Evolutionary conservation across 2,797 vertebrate genomes (phyloP), one percentile per base, ranked within the genome.

Genomic region (Telmatherina bonti): DNA sequence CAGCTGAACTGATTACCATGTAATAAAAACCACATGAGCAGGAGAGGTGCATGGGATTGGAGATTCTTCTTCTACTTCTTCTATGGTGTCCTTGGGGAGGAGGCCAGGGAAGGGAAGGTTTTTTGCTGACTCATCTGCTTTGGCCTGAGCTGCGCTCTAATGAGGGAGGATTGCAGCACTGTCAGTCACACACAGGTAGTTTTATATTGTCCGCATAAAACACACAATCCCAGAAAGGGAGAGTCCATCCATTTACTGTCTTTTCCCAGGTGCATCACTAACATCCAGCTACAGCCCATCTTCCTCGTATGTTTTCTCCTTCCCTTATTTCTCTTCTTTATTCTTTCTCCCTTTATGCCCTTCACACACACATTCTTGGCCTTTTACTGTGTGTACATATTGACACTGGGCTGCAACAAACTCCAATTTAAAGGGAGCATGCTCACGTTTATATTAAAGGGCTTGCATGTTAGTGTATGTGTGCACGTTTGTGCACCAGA

Each of bases 101-200:
- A 16, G 20, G n/a, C 30, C 3, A 2, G 51, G 33, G 74, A 70
- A 20, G 30, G 26, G 43, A 15, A 60, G 29, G 45, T 7, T 18
- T n/a, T 62, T 68, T n/a, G 81, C 86, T 86, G 88, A 90, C 79
- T 90, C 82, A 69, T 85, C 77, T 63, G 54, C 61, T 80, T 51
- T 63, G 67, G 60, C 61, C 70, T 49, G 55, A 71, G 53, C 58
- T 49, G 47, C 53, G 83, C 71, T 82, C 71, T 91, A 89, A 88
- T 84, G 84, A 88, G 84, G 58, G 35, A 54, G 53, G 70, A 77
- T 67, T 2, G 52, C 26, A 67, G 59, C 36, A 36, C 22, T 54
- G 74, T 82, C 75, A 58, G 53, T 62, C 69, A 20, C 72, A 72
- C 63, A 56, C 68, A 67, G 45, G 45, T 49, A 33, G 62, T 35